Conservation (phyloP, 30 jellyfish, hydroid and myxozoan genomes). For the Pseudorhiza aurosa region DNA sequence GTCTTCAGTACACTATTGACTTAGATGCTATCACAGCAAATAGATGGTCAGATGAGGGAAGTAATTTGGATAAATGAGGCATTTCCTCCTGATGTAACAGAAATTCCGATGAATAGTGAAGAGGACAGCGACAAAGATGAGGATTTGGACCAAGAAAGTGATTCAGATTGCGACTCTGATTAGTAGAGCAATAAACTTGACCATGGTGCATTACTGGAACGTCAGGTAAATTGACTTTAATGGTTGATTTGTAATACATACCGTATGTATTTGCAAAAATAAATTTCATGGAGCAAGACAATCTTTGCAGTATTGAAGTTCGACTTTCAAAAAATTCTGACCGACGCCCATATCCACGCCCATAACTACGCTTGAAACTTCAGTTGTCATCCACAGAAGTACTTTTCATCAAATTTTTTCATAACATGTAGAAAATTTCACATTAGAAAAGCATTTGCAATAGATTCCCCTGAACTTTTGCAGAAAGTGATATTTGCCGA, state of each 20-base stretch:
- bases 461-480: too few species aligned
- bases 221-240: background rate
- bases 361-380: too few species aligned
- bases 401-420: too few species aligned
- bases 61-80: slow-evolving; percentile 8
- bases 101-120: slow-evolving; percentile 11
- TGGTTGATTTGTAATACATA: background rate
- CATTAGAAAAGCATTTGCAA: too few species aligned
- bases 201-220: background rate
- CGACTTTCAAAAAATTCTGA: too few species aligned
- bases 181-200: background rate
- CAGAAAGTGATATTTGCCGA: too few species aligned
- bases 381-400: too few species aligned
- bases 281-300: too few species aligned
- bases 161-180: background rate
- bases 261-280: too few species aligned
- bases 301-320: too few species aligned
- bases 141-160: background rate
- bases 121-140: slow-evolving; percentile 11
- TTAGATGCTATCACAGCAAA: slow-evolving; percentile 2
- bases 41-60: slow-evolving; percentile 31
- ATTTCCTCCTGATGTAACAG: slow-evolving; percentile 29
- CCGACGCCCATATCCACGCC: too few species aligned
- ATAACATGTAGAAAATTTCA: too few species aligned
- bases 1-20: slow-evolving; percentile 18